Percentiles rank a stretch among this genome's conserved stretches.
Evolutionary conservation across 2,113 vertebrate genomes (phyloP).

Genomic region (Oreochromis niloticus): DNA sequence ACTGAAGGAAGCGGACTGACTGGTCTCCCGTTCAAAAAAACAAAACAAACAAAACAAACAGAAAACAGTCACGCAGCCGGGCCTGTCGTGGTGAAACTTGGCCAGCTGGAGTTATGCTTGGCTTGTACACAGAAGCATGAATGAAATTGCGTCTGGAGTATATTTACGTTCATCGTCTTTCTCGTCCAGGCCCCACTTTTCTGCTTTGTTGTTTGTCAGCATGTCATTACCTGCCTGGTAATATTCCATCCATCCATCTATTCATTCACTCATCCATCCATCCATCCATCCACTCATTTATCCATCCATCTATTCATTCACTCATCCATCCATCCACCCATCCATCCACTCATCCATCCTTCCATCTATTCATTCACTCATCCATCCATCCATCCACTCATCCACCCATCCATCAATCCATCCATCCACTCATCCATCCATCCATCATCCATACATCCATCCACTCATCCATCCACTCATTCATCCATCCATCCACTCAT

Average conservation of each 20-base stretch:
- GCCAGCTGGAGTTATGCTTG: constrained; percentile 29
- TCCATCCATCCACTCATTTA: fast-evolving
- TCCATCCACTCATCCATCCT: fast-evolving
- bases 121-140: constrained; percentile 20
- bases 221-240: not conserved
- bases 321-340: no score
- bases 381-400: fast-evolving
- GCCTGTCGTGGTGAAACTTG: constrained; percentile 11
- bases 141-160: constrained; percentile 29
- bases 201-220: not conserved
- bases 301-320: no score
- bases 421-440: fast-evolving
- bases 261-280: no score
- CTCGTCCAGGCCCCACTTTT: not conserved
- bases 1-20: not conserved
- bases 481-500: fast-evolving
- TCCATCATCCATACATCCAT: fast-evolving
- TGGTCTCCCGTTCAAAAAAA: not conserved
- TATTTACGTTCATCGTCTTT: not conserved
- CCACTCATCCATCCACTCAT: fast-evolving
- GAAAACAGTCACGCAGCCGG: not conserved
- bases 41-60: not conserved
- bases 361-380: fast-evolving
- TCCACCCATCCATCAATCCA: fast-evolving
- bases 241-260: not conserved